These are phyloP conservation scores for Nowickia ferox DNA, from an alignment of 2,888 invertebrate species.

Conservation along the genomic window DNA sequence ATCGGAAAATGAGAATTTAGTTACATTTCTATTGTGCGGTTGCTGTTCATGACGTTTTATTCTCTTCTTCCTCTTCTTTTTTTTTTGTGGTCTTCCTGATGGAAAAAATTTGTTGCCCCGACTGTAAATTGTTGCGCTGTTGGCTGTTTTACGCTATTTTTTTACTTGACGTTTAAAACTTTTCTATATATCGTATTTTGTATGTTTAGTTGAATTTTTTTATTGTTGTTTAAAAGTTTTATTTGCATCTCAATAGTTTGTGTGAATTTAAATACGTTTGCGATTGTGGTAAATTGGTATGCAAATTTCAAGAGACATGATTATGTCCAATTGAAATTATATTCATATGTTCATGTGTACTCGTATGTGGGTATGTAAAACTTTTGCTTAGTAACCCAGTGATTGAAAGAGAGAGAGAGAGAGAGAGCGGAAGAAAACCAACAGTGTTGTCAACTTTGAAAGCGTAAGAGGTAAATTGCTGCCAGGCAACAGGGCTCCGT, in stretches of 20 bases:
- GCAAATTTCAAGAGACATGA: conserved; percentile 52
- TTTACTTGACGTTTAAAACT: conserved; percentile 17
- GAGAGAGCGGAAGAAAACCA: too few species aligned
- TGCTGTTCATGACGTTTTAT: conserved; percentile 23
- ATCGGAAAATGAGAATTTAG: background rate
- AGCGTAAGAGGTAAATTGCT: too few species aligned
- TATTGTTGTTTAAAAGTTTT: conserved; percentile 1
- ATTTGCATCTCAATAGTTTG: background rate
- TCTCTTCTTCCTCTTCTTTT: background rate
- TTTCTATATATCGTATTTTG: conserved; percentile 12
- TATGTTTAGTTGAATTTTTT: background rate
- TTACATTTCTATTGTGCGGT: background rate
- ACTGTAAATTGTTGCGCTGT: conserved; percentile 8
- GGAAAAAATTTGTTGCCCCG: background rate
- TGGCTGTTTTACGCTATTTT: background rate
- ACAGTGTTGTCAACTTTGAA: too few species aligned
- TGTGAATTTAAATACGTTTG: conserved; percentile 10
- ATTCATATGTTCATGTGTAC: too few species aligned
- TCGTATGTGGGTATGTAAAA: too few species aligned
- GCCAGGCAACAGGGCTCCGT: too few species aligned
- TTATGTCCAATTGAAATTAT: conserved; percentile 32
- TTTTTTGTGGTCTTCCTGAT: background rate
- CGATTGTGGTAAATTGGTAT: conserved; percentile 45
- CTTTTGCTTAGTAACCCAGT: too few species aligned
- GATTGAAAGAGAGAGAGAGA: too few species aligned